These are phyloP conservation scores for Geodia barretti DNA, from an alignment of 37 sponge, comb jelly and placozoan species.

Conservation along the genomic window DNA sequence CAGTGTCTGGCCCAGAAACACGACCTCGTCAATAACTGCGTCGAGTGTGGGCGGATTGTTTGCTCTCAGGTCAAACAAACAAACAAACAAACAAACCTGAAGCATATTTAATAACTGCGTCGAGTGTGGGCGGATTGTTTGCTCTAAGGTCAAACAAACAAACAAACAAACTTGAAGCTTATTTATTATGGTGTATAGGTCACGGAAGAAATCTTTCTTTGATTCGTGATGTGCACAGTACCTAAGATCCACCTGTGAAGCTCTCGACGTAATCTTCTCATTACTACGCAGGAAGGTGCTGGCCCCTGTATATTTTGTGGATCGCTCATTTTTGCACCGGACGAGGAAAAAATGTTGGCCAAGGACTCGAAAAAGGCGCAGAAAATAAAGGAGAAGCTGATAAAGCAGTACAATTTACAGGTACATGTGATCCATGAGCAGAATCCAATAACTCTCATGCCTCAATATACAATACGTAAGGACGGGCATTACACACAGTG, in stretches of 20 bases:
- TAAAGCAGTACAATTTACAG: constrained; percentile 59
- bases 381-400: constrained; percentile 66
- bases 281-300: constrained; percentile 73
- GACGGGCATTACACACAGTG: too few species aligned
- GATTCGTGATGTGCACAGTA: too few species aligned
- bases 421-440: constrained; percentile 11
- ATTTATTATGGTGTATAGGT: too few species aligned
- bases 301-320: constrained; percentile 99
- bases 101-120: too few species aligned
- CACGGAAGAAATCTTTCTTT: too few species aligned
- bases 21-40: constrained; percentile 87
- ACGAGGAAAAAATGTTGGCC: constrained; percentile 66
- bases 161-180: too few species aligned
- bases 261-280: too few species aligned
- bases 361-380: constrained; percentile 73
- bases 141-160: too few species aligned
- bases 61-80: constrained; percentile 81
- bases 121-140: too few species aligned
- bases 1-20: constrained; percentile 94
- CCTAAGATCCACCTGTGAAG: too few species aligned
- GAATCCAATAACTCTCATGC: not conserved
- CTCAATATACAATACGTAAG: too few species aligned
- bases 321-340: constrained; percentile 73
- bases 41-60: constrained; percentile 91
- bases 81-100: too few species aligned